A percentile compares a stretch with the other conserved stretches of the same genome.
These are phyloP conservation scores for Chaenocephalus aceratus DNA, from an alignment of 2,113 vertebrate species.

Conservation along the genomic window DNA sequence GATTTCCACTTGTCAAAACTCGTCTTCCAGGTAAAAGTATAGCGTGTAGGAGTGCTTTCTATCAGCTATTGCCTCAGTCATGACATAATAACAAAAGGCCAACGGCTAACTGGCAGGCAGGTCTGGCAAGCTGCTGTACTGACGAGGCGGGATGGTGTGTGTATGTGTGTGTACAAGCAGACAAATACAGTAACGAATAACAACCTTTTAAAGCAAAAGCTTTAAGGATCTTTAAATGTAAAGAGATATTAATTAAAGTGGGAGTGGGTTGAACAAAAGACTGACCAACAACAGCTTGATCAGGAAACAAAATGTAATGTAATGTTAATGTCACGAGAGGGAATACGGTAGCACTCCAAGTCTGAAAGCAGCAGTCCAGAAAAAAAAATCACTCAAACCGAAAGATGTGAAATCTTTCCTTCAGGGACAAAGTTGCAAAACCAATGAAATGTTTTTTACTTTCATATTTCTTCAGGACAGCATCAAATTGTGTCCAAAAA, in stretches of 20 bases:
- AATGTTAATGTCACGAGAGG: conserved; percentile 19
- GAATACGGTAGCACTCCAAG: conserved; percentile 4
- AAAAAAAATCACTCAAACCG: conserved; percentile 29
- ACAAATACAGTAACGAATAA: neutral
- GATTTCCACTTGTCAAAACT: conserved; percentile 67
- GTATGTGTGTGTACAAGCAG: conserved; percentile 14
- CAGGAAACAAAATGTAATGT: neutral
- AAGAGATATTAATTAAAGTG: neutral
- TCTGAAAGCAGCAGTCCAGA: conserved; percentile 14
- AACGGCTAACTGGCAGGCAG: conserved; percentile 56
- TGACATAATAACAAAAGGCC: conserved; percentile 57
- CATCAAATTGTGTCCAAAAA: conserved; percentile 28
- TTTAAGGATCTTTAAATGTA: neutral
- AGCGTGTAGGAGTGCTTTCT: conserved; percentile 51
- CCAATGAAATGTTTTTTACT: conserved; percentile 58
- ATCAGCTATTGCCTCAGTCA: conserved; percentile 39
- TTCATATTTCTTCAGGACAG: conserved; percentile 75
- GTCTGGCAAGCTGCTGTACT: conserved; percentile 48
- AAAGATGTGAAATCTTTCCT: conserved; percentile 76
- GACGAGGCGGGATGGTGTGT: neutral
- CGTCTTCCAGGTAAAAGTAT: conserved; percentile 50
- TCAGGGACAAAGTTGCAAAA: conserved; percentile 80
- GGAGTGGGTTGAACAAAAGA: neutral
- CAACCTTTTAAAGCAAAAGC: neutral
- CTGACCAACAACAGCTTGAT: neutral